A percentile compares a stretch with the other conserved stretches of the same genome.
phyloP scores from a whole-genome alignment of 2,113 vertebrate genomes.

The Chaenogobius annularis region DNA sequence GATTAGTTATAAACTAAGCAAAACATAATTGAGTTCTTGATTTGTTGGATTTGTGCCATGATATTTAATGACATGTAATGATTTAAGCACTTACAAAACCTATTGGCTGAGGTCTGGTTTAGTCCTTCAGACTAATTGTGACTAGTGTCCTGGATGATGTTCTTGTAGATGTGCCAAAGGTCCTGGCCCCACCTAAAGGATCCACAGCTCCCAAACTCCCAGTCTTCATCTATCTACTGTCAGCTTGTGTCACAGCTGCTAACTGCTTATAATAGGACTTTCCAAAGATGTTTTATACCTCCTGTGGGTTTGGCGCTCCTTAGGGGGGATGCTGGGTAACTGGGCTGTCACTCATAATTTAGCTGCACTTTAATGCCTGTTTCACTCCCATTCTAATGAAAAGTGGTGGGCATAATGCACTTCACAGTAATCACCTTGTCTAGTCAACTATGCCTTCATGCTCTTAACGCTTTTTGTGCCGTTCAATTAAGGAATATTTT shows the following conservation, averaged over 20 bases:
- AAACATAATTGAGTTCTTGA: too few relatives aligned
- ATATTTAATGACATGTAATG: neutral
- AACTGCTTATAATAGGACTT: constrained; percentile 43
- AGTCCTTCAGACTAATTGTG: constrained; percentile 34
- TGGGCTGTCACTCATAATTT: constrained; percentile 53
- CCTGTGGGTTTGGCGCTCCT: constrained; percentile 39
- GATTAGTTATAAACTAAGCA: too few relatives aligned
- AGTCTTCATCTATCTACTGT: constrained; percentile 41
- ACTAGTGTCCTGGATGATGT: constrained; percentile 43
- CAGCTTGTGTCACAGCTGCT: constrained; percentile 34
- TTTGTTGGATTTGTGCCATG: too few relatives aligned
- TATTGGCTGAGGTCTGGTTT: neutral
- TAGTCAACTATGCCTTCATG: constrained; percentile 30
- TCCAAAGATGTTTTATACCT: constrained; percentile 49
- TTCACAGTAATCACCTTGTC: constrained; percentile 51
- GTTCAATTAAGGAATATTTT: constrained; percentile 13
- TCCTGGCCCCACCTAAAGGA: constrained; percentile 54
- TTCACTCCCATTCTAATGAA: constrained; percentile 53
- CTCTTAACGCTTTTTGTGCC: constrained; percentile 7
- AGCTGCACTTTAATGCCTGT: constrained; percentile 40
- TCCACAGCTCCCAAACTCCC: constrained; percentile 50
- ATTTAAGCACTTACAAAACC: too few relatives aligned
- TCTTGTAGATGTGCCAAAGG: constrained; percentile 38
- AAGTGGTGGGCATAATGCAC: constrained; percentile 52
- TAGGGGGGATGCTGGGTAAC: constrained; percentile 38